These are phyloP conservation scores for Rhingia rostrata DNA, from an alignment of 2,888 invertebrate species.

Conservation along the genomic window DNA sequence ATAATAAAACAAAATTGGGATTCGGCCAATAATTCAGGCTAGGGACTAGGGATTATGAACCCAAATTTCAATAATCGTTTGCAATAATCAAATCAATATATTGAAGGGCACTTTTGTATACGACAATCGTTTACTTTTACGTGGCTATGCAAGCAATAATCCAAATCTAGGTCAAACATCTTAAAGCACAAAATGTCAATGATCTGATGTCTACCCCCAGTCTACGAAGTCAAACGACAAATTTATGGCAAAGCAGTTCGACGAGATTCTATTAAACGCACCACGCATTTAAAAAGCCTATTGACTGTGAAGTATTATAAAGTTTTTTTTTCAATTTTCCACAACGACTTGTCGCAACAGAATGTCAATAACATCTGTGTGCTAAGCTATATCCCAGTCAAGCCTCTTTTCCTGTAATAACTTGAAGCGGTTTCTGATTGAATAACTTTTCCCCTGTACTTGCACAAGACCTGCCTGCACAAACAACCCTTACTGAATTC, in stretches of 20 bases:
- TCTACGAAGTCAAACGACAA: background rate
- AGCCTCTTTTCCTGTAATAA: background rate
- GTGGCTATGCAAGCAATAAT: background rate
- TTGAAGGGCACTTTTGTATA: background rate
- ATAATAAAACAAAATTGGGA: too few relatives aligned
- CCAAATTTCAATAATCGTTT: background rate
- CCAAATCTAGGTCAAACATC: constrained; percentile 9
- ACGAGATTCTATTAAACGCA: background rate
- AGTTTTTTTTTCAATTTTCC: background rate
- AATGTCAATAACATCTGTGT: constrained; percentile 4
- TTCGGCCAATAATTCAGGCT: too few relatives aligned
- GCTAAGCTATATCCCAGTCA: background rate
- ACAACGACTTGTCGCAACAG: background rate
- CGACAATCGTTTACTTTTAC: background rate
- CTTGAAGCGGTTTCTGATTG: constrained; percentile 18
- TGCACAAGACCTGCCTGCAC: background rate
- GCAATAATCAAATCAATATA: background rate
- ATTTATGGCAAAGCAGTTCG: background rate
- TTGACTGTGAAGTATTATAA: background rate
- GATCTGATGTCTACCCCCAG: background rate
- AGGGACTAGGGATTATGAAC: too few relatives aligned
- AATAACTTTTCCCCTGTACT: constrained; percentile 18
- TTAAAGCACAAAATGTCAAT: background rate
- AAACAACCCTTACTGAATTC: background rate
- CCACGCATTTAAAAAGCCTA: background rate